phyloP scores from a whole-genome alignment of 2,113 vertebrate species.

The Cebidichthys violaceus region DNA sequence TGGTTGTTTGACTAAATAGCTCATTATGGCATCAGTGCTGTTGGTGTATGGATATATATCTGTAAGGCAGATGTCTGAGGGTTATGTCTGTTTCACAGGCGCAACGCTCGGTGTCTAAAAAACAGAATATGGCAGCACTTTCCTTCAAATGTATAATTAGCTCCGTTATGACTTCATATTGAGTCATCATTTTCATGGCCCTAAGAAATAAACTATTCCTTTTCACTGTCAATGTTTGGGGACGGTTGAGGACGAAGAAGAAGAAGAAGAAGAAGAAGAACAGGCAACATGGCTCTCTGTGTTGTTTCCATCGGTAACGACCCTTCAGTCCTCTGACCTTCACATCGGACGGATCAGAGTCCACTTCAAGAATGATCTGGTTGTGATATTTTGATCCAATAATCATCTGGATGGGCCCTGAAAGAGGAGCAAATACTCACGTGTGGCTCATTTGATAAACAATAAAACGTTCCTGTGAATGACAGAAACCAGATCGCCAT shows the following conservation, averaged over 20 bases:
- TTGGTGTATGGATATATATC: conserved; percentile 58
- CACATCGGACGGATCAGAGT: not conserved
- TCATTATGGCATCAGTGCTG: conserved; percentile 53
- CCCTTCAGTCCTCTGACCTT: conserved; percentile 32
- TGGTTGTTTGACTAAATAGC: conserved; percentile 60
- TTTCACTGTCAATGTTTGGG: conserved; percentile 23
- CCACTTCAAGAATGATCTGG: conserved; percentile 2
- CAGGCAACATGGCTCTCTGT: conserved; percentile 19
- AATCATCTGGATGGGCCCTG: conserved; percentile 31
- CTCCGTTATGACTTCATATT: conserved; percentile 66
- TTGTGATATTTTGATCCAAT: conserved; percentile 2
- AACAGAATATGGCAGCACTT: conserved; percentile 66
- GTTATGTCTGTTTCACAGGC: conserved; percentile 70
- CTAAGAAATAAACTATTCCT: conserved; percentile 42
- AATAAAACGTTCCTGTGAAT: conserved; percentile 34
- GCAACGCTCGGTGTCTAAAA: conserved; percentile 52
- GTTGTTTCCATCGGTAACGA: conserved; percentile 36
- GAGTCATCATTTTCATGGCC: conserved; percentile 57
- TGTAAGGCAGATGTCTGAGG: conserved; percentile 75
- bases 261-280: conserved; percentile 59
- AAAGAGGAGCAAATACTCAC: conserved; percentile 21
- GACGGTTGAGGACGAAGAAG: conserved; percentile 48
- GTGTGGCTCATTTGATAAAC: conserved; percentile 33
- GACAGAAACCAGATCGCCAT: conserved; percentile 54
- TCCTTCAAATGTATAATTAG: conserved; percentile 68